A percentile compares a stretch with the other conserved stretches of the same genome.
These are phyloP conservation scores for Nycticebus coucang DNA, from an alignment of 2,113 vertebrate genomes.

Conservation along the genomic window DNA sequence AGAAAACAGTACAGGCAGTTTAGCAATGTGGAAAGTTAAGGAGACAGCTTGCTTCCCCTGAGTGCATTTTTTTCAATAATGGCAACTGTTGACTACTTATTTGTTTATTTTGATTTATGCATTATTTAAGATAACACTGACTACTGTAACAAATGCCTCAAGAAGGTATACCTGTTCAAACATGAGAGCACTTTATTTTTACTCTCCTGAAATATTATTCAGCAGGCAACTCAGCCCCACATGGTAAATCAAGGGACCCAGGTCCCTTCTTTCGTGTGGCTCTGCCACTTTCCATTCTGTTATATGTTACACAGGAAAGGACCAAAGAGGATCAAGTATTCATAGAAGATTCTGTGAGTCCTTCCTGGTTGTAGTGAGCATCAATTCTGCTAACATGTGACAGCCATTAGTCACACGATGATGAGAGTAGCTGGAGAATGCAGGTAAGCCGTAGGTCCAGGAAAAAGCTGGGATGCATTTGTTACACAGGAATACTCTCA, in stretches of 20 bases:
- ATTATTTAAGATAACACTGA: constrained; percentile 5
- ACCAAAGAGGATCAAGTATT: neutral
- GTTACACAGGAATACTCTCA: neutral
- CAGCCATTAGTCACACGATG: neutral
- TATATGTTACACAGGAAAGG: neutral
- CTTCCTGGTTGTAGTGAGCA: neutral
- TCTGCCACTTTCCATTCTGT: neutral
- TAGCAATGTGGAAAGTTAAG: neutral
- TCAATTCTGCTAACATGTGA: neutral
- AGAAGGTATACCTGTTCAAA: neutral
- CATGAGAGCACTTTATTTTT: neutral
- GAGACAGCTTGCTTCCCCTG: too few species aligned
- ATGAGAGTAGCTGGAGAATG: neutral
- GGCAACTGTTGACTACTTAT: neutral
- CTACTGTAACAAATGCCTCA: neutral
- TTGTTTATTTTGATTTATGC: constrained; percentile 13
- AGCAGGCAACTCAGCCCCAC: neutral
- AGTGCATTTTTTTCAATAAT: neutral
- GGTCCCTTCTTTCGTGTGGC: neutral
- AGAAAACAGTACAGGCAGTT: neutral
- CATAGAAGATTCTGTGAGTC: neutral
- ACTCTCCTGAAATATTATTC: neutral
- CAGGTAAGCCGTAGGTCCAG: neutral
- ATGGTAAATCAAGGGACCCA: neutral
- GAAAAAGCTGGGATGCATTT: neutral